phyloP scores from a whole-genome alignment of 2,113 vertebrate genomes.

The Forbesichthys papilliferus region DNA sequence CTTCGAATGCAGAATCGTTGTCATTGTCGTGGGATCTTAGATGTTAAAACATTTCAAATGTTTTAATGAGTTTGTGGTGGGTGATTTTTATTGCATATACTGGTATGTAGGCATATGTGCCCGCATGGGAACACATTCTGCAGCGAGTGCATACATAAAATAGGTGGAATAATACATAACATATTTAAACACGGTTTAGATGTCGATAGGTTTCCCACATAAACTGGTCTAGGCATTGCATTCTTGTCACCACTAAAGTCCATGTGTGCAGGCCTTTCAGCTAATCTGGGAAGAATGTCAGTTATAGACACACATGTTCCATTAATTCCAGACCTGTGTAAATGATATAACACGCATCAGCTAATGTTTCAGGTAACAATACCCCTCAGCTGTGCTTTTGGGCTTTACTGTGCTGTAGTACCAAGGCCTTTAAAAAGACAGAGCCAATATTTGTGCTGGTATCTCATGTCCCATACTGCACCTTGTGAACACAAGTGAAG shows the following conservation, averaged over 20 bases:
- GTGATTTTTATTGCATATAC: neutral
- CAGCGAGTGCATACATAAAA: conserved; percentile 5
- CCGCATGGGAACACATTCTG: neutral
- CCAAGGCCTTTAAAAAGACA: conserved; percentile 52
- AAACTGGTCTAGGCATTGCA: conserved; percentile 60
- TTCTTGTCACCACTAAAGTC: conserved; percentile 64
- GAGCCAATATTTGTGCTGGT: conserved; percentile 25
- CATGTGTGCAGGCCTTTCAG: conserved; percentile 61
- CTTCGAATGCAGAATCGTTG: conserved; percentile 15
- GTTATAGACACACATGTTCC: conserved; percentile 72
- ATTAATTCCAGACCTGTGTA: conserved; percentile 72
- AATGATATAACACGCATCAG: conserved; percentile 73
- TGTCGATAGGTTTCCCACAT: conserved; percentile 63
- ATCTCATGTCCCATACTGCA: conserved; percentile 37
- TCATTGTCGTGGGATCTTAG: conserved; percentile 29
- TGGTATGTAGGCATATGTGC: conserved; percentile 3
- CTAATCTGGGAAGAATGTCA: conserved; percentile 75
- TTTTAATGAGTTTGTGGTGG: no score
- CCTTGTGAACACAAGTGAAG: neutral
- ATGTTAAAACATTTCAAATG: neutral
- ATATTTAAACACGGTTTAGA: conserved; percentile 36
- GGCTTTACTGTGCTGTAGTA: conserved; percentile 56
- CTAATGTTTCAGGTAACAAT: conserved; percentile 75
- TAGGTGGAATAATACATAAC: conserved; percentile 3
- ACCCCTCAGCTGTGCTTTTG: conserved; percentile 66